These are phyloP conservation scores for Panulirus ornatus DNA, from an alignment of 1,140 invertebrate species.

Conservation along the genomic window DNA sequence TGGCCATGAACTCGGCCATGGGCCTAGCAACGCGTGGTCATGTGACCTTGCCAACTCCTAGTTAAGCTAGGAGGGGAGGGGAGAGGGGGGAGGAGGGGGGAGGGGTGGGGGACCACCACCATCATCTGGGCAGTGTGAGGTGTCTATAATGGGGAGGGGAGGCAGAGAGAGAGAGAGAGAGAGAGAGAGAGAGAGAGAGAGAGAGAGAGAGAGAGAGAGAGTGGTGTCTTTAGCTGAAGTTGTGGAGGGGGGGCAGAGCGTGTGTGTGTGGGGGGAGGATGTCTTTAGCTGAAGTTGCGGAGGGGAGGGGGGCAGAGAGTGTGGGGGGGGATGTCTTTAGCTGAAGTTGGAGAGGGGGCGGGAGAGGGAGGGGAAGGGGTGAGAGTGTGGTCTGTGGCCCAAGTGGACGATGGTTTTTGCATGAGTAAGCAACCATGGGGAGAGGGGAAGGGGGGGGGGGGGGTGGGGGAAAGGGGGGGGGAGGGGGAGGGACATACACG, in stretches of 20 bases:
- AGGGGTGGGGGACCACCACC: too few species aligned
- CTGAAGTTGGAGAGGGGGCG: not conserved
- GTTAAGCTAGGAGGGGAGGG: too few species aligned
- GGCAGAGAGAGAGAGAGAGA: slow-evolving; percentile 42
- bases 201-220: not conserved
- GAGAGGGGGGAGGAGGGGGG: too few species aligned
- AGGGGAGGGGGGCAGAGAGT: not conserved
- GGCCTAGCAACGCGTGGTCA: too few species aligned
- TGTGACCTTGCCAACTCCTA: too few species aligned
- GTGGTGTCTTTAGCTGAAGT: not conserved
- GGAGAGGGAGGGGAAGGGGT: not conserved
- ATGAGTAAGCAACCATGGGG: not conserved
- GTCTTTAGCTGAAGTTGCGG: not conserved
- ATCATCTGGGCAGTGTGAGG: too few species aligned
- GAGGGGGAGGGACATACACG: not conserved
- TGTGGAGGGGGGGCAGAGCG: not conserved
- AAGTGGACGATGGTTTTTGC: not conserved
- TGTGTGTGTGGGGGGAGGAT: not conserved
- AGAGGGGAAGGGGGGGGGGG: not conserved
- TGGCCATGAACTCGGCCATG: too few species aligned
- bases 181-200: slow-evolving; percentile 39
- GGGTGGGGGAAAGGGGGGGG: not conserved
- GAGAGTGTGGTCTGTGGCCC: not conserved
- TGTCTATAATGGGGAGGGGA: too few species aligned
- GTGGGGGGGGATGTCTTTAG: not conserved